Evolutionary conservation across 2,888 invertebrate species (phyloP).

Genomic region (Agrotis puta): DNA sequence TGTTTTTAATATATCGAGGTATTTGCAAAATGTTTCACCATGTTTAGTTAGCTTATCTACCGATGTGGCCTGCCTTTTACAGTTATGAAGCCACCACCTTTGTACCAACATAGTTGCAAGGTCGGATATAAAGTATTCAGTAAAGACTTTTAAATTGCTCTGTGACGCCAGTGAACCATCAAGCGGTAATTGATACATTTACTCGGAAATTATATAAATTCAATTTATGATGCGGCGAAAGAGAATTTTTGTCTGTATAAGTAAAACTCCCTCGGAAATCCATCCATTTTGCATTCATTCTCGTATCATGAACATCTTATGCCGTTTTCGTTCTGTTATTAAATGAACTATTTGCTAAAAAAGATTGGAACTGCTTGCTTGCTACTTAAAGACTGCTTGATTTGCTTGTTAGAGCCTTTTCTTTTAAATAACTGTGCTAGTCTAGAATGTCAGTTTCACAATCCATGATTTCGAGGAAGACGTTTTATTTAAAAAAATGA

Average conservation of each 20-base stretch:
- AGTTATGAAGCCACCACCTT: too few species aligned
- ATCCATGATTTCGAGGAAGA: background rate
- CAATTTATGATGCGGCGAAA: background rate
- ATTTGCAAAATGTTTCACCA: background rate
- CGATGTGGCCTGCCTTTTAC: conserved; percentile 2
- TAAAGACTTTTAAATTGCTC: conserved; percentile 55
- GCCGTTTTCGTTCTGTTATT: background rate
- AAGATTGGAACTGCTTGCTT: conserved; percentile 1
- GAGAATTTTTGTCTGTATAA: background rate
- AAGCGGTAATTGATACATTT: conserved; percentile 26
- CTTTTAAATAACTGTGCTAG: background rate
- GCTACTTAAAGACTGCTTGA: background rate
- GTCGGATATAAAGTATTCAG: conserved; percentile 38
- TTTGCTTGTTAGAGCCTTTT: background rate
- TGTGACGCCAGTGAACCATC: background rate
- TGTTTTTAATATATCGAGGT: background rate
- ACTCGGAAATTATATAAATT: background rate
- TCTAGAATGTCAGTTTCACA: conserved; percentile 12
- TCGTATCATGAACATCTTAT: too few species aligned
- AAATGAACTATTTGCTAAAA: conserved; percentile 29
- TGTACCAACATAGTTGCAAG: conserved; percentile 18
- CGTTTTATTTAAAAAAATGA: background rate
- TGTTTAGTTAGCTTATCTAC: conserved; percentile 17
- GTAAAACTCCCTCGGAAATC: too few species aligned
- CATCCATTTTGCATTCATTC: too few species aligned